A percentile compares a stretch with the other conserved stretches of the same genome.
Evolutionary conservation across 2,888 invertebrate genomes (phyloP).

Genomic region (Athetis lepigone): DNA sequence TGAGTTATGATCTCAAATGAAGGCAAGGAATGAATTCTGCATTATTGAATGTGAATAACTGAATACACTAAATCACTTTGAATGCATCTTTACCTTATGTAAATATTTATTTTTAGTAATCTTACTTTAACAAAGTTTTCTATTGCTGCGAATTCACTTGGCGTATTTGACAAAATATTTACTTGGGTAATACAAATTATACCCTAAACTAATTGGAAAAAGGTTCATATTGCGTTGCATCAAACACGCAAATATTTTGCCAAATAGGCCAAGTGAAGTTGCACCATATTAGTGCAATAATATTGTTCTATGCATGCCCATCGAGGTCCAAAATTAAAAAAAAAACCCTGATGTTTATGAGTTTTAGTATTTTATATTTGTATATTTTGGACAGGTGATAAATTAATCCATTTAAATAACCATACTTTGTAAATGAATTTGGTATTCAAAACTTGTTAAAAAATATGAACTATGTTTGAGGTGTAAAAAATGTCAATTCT

Average conservation of each 20-base stretch:
- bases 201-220: no score
- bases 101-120: slow-evolving; percentile 65
- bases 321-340: slow-evolving; percentile 36
- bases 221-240: no score
- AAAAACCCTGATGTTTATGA: slow-evolving; percentile 19
- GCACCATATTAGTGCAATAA: slow-evolving; percentile 54
- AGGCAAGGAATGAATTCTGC: slow-evolving; percentile 59
- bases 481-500: slow-evolving; percentile 82
- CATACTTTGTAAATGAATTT: slow-evolving; percentile 36
- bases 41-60: slow-evolving; percentile 62
- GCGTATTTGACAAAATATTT: no score
- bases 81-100: slow-evolving; percentile 64
- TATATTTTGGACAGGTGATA: slow-evolving; percentile 48
- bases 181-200: no score
- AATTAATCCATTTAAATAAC: slow-evolving; percentile 1
- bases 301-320: slow-evolving; percentile 34
- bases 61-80: slow-evolving; percentile 47
- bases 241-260: no score
- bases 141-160: no score
- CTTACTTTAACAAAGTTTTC: slow-evolving; percentile 46
- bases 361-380: slow-evolving; percentile 35
- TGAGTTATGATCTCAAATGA: slow-evolving; percentile 76
- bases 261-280: no score
- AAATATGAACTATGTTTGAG: slow-evolving; percentile 50
- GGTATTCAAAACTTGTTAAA: slow-evolving; percentile 43